Percentiles rank a stretch among this genome's conserved stretches.
Conservation (phyloP, 2,113 vertebrate genomes). For the Ptilonorhynchus violaceus region DNA sequence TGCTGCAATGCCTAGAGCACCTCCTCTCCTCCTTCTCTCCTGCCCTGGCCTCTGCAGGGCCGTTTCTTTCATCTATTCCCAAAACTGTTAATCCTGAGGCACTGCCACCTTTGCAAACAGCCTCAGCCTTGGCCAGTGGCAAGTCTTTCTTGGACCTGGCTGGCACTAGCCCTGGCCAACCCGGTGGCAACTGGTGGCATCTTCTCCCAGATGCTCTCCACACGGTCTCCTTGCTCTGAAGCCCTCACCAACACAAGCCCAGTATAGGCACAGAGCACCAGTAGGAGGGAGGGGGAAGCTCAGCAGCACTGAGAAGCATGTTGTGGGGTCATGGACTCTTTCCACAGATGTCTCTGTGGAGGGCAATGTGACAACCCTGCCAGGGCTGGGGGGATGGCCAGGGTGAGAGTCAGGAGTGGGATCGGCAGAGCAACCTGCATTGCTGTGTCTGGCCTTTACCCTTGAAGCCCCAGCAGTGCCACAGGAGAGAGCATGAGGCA, state of each 20-base stretch:
- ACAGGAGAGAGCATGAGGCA: no score
- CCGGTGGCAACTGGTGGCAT: background rate
- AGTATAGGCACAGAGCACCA: background rate
- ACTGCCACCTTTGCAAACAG: no score
- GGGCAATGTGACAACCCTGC: background rate
- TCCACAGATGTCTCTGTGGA: background rate
- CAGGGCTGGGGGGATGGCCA: no score
- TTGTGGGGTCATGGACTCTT: background rate
- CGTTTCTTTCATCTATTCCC: background rate
- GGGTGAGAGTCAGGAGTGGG: background rate
- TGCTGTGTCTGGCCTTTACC: background rate
- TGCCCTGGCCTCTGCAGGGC: background rate
- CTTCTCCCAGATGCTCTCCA: background rate
- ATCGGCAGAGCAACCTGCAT: background rate
- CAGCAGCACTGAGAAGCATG: background rate
- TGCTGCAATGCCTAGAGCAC: background rate
- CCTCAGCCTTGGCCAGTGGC: background rate
- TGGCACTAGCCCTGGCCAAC: fast-evolving
- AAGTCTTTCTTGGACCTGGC: background rate
- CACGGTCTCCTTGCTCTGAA: fast-evolving
- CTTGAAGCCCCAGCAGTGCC: background rate
- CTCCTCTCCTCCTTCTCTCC: background rate
- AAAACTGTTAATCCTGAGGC: background rate
- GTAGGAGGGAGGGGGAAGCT: background rate
- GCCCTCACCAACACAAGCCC: background rate